phyloP scores from a whole-genome alignment of 37 sponge, comb jelly and placozoan genomes.

The Hexactinellida sp. region DNA sequence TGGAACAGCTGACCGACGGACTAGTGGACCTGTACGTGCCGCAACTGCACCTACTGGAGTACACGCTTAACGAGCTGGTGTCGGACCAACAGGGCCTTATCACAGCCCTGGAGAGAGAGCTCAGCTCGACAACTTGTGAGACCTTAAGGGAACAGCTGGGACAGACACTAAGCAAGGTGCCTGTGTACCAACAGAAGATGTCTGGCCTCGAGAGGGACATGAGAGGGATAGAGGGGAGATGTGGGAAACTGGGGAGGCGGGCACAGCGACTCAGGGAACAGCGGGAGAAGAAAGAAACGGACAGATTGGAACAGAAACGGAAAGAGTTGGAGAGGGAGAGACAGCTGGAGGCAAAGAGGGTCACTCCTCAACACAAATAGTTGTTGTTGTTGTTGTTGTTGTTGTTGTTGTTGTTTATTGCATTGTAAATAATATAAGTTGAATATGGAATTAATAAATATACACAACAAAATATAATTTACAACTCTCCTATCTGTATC shows the following conservation, averaged over 20 bases:
- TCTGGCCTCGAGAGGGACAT: neutral
- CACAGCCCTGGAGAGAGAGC: neutral
- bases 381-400: no score
- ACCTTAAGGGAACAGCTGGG: neutral
- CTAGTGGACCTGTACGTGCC: neutral
- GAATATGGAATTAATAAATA: neutral
- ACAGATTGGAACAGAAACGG: neutral
- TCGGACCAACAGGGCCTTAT: neutral
- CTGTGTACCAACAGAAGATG: neutral
- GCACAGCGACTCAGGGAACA: neutral
- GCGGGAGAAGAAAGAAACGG: neutral
- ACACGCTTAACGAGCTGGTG: slow-evolving; percentile 9
- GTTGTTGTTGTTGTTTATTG: no score
- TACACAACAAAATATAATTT: neutral
- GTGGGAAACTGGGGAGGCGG: neutral
- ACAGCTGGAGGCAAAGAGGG: slow-evolving; percentile 9
- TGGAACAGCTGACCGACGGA: slow-evolving; percentile 3
- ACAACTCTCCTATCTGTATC: neutral
- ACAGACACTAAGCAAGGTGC: neutral
- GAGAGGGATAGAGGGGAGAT: neutral
- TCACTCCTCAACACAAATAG: neutral
- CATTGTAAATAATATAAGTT: neutral
- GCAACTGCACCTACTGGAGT: neutral
- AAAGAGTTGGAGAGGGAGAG: neutral
- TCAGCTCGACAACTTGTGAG: neutral